Conservation (phyloP, 2,797 vertebrate species). For the Chaetophractus vellerosus region DNA sequence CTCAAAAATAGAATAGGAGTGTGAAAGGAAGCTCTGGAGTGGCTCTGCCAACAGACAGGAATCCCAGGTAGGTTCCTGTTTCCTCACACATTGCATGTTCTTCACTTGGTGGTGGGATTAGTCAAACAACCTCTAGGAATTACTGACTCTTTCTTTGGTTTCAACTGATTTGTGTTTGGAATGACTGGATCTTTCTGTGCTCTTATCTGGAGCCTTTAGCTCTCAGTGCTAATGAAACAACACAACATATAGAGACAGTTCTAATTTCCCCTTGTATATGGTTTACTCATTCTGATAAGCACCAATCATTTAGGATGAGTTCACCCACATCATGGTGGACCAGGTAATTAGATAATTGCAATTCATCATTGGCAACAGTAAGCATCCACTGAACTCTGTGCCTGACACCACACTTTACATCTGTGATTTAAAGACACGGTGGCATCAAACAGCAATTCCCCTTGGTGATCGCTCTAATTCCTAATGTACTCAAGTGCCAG, state of each 20-base stretch:
- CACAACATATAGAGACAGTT: not conserved
- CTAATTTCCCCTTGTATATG: not conserved
- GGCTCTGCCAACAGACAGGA: not conserved
- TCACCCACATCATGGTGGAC: not conserved
- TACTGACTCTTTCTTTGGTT: not conserved
- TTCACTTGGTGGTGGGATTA: not conserved
- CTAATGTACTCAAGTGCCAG: not conserved
- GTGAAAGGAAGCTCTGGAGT: slow-evolving; percentile 25
- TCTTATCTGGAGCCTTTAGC: slow-evolving; percentile 18
- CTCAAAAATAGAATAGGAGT: not conserved
- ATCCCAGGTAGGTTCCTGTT: not conserved
- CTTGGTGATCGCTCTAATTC: not conserved
- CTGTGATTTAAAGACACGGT: not conserved
- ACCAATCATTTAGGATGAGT: slow-evolving; percentile 4
- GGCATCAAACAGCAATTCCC: not conserved
- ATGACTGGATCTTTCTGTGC: not conserved
- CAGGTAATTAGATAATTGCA: not conserved
- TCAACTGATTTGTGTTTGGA: slow-evolving; percentile 1
- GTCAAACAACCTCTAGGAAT: not conserved
- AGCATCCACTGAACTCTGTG: not conserved
- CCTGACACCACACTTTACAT: not conserved
- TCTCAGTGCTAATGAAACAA: not conserved
- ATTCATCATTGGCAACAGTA: not conserved
- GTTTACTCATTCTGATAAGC: slow-evolving; percentile 1
- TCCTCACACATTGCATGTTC: not conserved